Evolutionary conservation across 2,113 vertebrate species (phyloP).

Genomic region (Drymodes brunneopygia): DNA sequence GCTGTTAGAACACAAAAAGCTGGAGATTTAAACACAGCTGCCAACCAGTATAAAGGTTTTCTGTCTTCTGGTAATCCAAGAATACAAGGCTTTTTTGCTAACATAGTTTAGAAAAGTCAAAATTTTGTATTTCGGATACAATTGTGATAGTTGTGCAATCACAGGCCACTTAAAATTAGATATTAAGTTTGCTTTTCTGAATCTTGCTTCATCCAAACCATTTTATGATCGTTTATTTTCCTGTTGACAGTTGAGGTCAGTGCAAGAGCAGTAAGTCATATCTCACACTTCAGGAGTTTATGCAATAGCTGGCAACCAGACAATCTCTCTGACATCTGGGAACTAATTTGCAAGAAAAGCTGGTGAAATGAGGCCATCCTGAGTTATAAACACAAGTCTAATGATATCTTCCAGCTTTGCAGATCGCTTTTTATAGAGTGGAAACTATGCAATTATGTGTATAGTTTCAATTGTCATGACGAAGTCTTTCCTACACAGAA

Average conservation of each 20-base stretch:
- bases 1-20: not conserved
- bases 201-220: not conserved
- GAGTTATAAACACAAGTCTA: constrained; percentile 53
- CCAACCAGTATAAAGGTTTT: not conserved
- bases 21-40: not conserved
- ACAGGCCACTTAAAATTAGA: not conserved
- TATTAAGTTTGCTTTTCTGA: constrained; percentile 8
- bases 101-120: not conserved
- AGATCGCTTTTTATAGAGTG: constrained; percentile 24
- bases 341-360: constrained; percentile 45
- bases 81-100: not conserved
- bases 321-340: constrained; percentile 44
- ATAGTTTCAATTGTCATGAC: constrained; percentile 27
- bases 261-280: constrained; percentile 24
- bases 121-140: not conserved
- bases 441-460: constrained; percentile 32
- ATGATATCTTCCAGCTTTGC: constrained; percentile 46
- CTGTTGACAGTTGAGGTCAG: constrained; percentile 48
- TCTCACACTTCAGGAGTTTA: constrained; percentile 42
- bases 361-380: constrained; percentile 45
- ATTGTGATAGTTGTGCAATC: not conserved
- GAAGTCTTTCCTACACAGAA: constrained; percentile 34
- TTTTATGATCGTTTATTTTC: constrained; percentile 27
- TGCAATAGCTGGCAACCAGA: constrained; percentile 35
- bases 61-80: not conserved